Evolutionary conservation across 2,888 invertebrate genomes (phyloP).

Genomic region (Alsophila aescularia): DNA sequence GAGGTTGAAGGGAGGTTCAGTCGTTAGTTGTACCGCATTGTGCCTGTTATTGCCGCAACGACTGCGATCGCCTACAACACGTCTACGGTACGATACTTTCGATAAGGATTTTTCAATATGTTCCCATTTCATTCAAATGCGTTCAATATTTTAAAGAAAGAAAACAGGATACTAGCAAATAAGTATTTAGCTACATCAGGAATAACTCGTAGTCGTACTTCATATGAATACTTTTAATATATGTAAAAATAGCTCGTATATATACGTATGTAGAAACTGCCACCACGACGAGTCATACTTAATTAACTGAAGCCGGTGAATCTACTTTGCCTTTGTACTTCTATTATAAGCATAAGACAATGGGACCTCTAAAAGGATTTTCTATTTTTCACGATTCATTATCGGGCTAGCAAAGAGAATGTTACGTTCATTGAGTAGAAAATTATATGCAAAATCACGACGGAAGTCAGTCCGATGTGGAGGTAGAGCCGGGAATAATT

Average conservation of each 20-base stretch:
- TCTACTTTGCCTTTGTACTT: constrained; percentile 4
- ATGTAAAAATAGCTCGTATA: too few species aligned
- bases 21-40: constrained; percentile 65
- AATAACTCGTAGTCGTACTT: too few species aligned
- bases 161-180: too few species aligned
- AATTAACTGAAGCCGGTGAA: background rate
- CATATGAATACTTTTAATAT: too few species aligned
- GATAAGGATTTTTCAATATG: constrained; percentile 20
- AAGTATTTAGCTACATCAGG: too few species aligned
- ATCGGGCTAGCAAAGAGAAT: constrained; percentile 35
- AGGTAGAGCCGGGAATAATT: constrained; percentile 68
- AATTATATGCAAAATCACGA: constrained; percentile 83
- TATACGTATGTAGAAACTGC: too few species aligned
- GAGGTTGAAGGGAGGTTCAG: constrained; percentile 29
- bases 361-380: constrained; percentile 17
- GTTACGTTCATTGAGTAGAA: constrained; percentile 71
- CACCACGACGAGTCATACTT: too few species aligned
- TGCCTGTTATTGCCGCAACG: constrained; percentile 56
- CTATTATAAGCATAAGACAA: background rate
- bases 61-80: constrained; percentile 33
- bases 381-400: constrained; percentile 34
- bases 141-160: too few species aligned
- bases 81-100: constrained; percentile 30
- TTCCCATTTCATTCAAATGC: constrained; percentile 12
- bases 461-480: constrained; percentile 63